A percentile compares a stretch with the other conserved stretches of the same genome.
Conservation (phyloP, 2,797 vertebrate species). For the Syngnathus acus region DNA sequence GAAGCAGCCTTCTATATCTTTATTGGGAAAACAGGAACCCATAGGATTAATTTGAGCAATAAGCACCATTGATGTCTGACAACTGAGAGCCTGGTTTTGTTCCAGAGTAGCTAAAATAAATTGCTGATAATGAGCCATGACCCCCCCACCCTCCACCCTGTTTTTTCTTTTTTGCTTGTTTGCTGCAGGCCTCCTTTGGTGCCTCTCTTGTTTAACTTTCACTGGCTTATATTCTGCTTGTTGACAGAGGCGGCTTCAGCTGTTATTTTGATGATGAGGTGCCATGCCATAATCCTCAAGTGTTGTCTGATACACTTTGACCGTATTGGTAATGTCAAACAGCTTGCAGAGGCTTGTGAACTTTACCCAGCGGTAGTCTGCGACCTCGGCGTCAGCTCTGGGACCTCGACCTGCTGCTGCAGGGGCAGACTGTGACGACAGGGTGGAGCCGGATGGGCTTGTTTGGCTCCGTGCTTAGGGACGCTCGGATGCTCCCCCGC, state of each 20-base stretch:
- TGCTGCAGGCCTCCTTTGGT: constrained; percentile 48
- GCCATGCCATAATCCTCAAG: constrained; percentile 49
- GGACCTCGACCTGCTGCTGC: constrained; percentile 59
- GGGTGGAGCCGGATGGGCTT: constrained; percentile 41
- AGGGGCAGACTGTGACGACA: constrained; percentile 19
- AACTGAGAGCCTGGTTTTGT: constrained; percentile 62
- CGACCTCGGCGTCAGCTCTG: constrained; percentile 49
- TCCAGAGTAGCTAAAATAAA: constrained; percentile 66
- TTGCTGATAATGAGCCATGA: constrained; percentile 63
- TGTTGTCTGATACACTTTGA: constrained; percentile 63
- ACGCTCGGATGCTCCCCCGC: constrained; percentile 38
- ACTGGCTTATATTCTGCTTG: constrained; percentile 23
- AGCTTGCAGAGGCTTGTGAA: constrained; percentile 66
- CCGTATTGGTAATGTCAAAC: constrained; percentile 71
- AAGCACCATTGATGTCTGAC: constrained; percentile 65
- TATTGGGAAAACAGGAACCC: constrained; percentile 63
- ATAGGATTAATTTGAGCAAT: constrained; percentile 56
- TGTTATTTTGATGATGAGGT: constrained; percentile 18
- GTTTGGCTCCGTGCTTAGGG: constrained; percentile 58
- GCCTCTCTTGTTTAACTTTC: constrained; percentile 53
- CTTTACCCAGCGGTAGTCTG: constrained; percentile 62
- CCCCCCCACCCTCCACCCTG: not conserved
- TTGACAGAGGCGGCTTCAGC: constrained; percentile 31
- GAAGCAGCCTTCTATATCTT: constrained; percentile 61
- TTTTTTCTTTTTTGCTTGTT: constrained; percentile 23